These are phyloP conservation scores for Hassar affinis DNA, from an alignment of 2,113 vertebrate species.

Conservation along the genomic window DNA sequence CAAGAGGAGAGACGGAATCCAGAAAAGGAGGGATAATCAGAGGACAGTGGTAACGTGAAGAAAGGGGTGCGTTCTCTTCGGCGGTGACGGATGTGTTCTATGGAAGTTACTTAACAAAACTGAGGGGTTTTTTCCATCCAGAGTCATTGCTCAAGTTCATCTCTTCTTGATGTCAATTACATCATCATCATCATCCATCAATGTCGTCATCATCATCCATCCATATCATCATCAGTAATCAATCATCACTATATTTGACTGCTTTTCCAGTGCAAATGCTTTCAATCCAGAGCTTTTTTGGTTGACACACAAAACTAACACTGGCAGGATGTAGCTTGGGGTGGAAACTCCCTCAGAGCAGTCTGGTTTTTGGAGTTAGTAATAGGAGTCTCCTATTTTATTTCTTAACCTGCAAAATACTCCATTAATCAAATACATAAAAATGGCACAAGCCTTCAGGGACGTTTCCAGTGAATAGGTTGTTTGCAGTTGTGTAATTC, in stretches of 20 bases:
- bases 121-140: background rate
- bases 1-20: background rate
- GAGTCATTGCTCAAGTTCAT: background rate
- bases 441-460: background rate
- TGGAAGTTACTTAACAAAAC: slow-evolving; percentile 42
- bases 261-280: background rate
- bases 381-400: too few relatives aligned
- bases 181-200: too few relatives aligned
- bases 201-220: too few relatives aligned
- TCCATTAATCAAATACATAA: background rate
- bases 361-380: background rate
- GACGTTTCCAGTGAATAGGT: background rate
- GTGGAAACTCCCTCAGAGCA: background rate
- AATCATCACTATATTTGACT: background rate
- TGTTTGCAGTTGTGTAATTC: too few relatives aligned
- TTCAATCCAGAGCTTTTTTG: background rate
- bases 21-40: background rate
- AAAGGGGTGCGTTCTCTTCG: slow-evolving; percentile 7
- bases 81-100: slow-evolving; percentile 40
- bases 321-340: background rate
- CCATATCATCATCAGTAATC: too few relatives aligned
- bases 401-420: background rate
- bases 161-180: background rate
- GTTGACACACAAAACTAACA: background rate
- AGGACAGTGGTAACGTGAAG: background rate